Evolutionary conservation across 2,113 vertebrate genomes (phyloP).

Genomic region (Tragelaphus imberbis): DNA sequence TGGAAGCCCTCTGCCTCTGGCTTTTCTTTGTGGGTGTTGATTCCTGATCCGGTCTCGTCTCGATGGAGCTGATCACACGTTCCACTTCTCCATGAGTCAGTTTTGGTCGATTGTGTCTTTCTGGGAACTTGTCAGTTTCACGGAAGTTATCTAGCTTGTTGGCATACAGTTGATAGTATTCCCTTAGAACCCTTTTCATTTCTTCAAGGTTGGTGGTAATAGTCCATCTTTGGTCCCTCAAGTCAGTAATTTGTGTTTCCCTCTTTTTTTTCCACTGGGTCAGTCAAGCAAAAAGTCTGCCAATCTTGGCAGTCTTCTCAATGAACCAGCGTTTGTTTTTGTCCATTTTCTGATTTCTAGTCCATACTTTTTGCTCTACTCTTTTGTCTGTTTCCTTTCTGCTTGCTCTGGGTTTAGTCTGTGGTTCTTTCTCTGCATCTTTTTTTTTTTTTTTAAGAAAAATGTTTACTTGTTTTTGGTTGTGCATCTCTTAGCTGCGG

Average conservation of each 20-base stretch:
- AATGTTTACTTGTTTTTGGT: background rate
- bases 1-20: background rate
- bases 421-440: background rate
- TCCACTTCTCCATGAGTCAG: background rate
- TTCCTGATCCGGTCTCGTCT: background rate
- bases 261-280: background rate
- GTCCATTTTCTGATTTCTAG: no score
- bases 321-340: background rate
- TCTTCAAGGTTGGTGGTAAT: background rate
- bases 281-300: background rate
- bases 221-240: background rate
- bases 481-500: background rate
- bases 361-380: accelerated
- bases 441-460: background rate
- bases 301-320: background rate
- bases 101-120: background rate
- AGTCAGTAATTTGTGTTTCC: background rate
- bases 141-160: no score
- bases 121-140: background rate
- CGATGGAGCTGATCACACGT: accelerated
- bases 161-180: no score
- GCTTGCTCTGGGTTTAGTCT: background rate
- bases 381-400: background rate
- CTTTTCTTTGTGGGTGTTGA: background rate
- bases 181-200: background rate